Percentiles rank a stretch among this genome's conserved stretches.
phyloP scores from a whole-genome alignment of 2,113 vertebrate genomes.

The Corydoras maculifer region DNA sequence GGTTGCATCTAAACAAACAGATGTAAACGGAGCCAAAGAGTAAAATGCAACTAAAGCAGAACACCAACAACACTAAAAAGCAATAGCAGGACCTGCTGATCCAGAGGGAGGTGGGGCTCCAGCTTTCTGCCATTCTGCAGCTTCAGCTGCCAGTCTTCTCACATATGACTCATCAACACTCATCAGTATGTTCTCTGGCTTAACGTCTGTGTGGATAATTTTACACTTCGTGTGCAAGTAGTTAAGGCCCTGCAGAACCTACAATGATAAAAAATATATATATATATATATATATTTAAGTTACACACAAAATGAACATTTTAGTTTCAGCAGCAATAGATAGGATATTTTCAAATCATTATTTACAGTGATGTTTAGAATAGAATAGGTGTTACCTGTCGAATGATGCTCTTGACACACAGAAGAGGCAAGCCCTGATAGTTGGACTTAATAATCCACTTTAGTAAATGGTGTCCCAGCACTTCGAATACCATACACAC shows the following conservation, averaged over 20 bases:
- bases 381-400: constrained; percentile 66
- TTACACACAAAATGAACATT: background rate
- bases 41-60: too few relatives aligned
- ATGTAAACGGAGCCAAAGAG: too few relatives aligned
- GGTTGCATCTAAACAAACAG: too few relatives aligned
- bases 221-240: constrained; percentile 93
- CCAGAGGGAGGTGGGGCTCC: constrained; percentile 93
- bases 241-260: constrained; percentile 95
- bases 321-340: too few relatives aligned
- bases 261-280: background rate
- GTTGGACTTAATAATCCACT: constrained; percentile 99
- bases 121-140: constrained; percentile 94
- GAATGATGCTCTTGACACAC: constrained; percentile 93
- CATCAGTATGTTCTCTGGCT: constrained; percentile 93
- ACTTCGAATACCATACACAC: constrained; percentile 99
- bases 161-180: constrained; percentile 89
- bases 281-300: background rate
- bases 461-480: constrained; percentile 91
- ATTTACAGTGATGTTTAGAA: background rate
- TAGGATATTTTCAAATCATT: too few relatives aligned
- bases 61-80: too few relatives aligned
- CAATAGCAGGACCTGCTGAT: constrained; percentile 75
- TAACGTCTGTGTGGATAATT: constrained; percentile 97
- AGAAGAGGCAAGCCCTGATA: constrained; percentile 92
- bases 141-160: constrained; percentile 86